Evolutionary conservation across 2,797 vertebrate genomes (phyloP), one percentile per base, ranked within the genome.

Genomic region (Sebastes trivittatus): DNA sequence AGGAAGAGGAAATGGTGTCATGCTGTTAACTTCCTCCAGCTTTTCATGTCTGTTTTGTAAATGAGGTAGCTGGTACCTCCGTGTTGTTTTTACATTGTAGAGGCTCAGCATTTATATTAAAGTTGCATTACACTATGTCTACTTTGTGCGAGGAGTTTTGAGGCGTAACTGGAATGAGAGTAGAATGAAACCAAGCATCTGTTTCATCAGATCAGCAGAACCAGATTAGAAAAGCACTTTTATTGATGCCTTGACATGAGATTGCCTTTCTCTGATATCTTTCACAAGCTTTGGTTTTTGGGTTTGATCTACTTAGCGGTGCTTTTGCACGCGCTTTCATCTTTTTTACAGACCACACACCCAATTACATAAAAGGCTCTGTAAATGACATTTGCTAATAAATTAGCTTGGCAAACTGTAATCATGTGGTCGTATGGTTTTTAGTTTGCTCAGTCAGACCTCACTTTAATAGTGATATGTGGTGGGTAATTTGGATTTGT

Each of bases 371-470:
- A 81, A 88, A 88, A 91, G 81, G 22, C 38, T 69, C 46, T 32
- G 29, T 80, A 59, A 87, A 90, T 75, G 84, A 90, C 81, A 89
- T 81, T 85, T 29, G 58, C 92, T 92, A 87, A 93, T 92, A 93
- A 84, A 87, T 89, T 84, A 88, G 86, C 89, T 92, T 30, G 54
- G 84, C 84, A 87, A 64, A 86, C 87, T 61, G 69, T 93, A 87
- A 89, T 95, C 93, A 94, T 93, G 90, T 95, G 95, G 95, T 82
- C 38, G 67, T 87, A 87, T 84, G 83, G 89, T 93, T 94, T 93
- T 93, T 80, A 74, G 87, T 91, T 87, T 74, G 77, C 89, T 93
- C 92, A 91, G 82, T 88, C 83, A 89, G 91, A 94, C 86, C 78
- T 85, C 67, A 93, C 77, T 94, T 85, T 84, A 94, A 88, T 91